Percentiles rank a stretch among this genome's conserved stretches.
Evolutionary conservation across 1,140 invertebrate genomes (phyloP).

Genomic region (Heliconius himera): DNA sequence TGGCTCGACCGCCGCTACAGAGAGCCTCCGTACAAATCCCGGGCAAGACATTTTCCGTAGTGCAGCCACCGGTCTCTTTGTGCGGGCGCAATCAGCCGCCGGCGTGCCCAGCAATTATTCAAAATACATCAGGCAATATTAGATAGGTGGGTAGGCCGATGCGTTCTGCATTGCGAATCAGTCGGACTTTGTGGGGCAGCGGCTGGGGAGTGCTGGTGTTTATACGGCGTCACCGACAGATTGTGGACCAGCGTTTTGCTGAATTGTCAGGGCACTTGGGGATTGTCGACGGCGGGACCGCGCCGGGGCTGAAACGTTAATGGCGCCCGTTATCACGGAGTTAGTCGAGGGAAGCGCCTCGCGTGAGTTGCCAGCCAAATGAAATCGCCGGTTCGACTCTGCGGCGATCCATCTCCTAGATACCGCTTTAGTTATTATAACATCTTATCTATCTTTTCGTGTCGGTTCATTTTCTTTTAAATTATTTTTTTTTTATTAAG

Average conservation of each 20-base stretch:
- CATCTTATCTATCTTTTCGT: not conserved
- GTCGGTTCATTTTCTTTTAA: not conserved
- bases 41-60: slow-evolving; percentile 71
- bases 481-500: not conserved
- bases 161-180: slow-evolving; percentile 79
- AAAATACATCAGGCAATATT: slow-evolving; percentile 80
- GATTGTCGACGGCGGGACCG: slow-evolving; percentile 49
- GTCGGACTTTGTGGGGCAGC: slow-evolving; percentile 66
- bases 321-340: slow-evolving; percentile 51
- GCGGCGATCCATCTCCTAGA: slow-evolving; percentile 17
- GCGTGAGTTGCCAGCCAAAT: slow-evolving; percentile 28
- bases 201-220: slow-evolving; percentile 67
- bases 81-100: slow-evolving; percentile 69
- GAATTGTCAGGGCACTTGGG: slow-evolving; percentile 59
- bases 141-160: slow-evolving; percentile 73
- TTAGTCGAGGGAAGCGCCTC: slow-evolving; percentile 36
- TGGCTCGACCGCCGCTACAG: slow-evolving; percentile 40
- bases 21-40: slow-evolving; percentile 53
- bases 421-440: slow-evolving; percentile 2
- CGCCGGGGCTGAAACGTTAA: slow-evolving; percentile 50
- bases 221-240: slow-evolving; percentile 67
- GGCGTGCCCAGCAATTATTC: slow-evolving; percentile 74
- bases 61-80: slow-evolving; percentile 62
- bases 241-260: slow-evolving; percentile 68
- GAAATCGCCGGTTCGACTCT: slow-evolving; percentile 26